These are phyloP conservation scores for Trinorchestia longiramus DNA, from an alignment of 1,140 invertebrate species.

Conservation along the genomic window DNA sequence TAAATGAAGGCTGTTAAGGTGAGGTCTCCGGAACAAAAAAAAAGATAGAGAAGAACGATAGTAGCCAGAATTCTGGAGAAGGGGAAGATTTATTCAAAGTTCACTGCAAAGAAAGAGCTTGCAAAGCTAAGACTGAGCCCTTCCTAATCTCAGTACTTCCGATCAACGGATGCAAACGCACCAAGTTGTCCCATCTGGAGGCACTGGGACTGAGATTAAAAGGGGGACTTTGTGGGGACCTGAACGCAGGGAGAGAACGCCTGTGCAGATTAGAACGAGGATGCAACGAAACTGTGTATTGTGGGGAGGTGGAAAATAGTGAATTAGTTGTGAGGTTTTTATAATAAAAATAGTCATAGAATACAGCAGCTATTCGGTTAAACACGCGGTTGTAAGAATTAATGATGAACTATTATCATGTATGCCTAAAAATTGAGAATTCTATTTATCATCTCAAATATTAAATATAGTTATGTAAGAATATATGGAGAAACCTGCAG, in stretches of 20 bases:
- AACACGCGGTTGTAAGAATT: background rate
- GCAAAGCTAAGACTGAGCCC: background rate
- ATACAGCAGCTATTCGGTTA: background rate
- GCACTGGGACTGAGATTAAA: background rate
- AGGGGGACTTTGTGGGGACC: background rate
- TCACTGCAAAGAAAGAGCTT: background rate
- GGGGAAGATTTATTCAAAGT: background rate
- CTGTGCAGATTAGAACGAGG: background rate
- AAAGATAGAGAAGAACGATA: background rate
- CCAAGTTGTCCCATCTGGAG: background rate
- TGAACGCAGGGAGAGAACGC: background rate
- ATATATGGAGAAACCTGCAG: no score
- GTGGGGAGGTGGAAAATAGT: background rate
- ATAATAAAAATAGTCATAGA: background rate
- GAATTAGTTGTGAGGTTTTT: background rate
- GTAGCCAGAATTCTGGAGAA: background rate
- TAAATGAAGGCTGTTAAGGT: background rate
- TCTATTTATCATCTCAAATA: no score
- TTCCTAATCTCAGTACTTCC: conserved; percentile 14
- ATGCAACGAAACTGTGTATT: background rate
- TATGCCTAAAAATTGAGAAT: no score
- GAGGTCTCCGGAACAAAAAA: background rate
- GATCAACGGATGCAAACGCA: conserved; percentile 33
- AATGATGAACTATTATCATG: background rate
- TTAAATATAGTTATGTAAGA: no score